Conservation (phyloP, 2,888 invertebrate genomes). For the Melinaea marsaeus region DNA sequence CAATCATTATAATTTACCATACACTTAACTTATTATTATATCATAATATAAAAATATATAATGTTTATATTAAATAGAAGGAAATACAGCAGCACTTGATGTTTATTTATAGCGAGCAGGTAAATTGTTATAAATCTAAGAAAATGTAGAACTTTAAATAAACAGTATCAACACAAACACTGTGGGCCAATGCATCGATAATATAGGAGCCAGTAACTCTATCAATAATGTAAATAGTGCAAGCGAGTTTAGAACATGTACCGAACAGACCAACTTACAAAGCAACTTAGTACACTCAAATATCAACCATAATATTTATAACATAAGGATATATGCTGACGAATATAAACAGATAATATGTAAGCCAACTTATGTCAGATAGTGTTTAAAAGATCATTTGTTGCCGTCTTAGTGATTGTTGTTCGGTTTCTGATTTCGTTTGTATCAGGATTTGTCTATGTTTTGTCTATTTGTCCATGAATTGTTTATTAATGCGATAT, state of each 20-base stretch:
- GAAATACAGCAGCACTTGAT: too few relatives aligned
- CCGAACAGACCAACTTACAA: slow-evolving; percentile 41
- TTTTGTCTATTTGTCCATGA: too few relatives aligned
- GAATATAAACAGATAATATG: slow-evolving; percentile 45
- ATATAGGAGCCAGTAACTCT: slow-evolving; percentile 67
- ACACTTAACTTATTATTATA: too few relatives aligned
- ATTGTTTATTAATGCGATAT: too few relatives aligned
- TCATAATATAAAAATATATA: too few relatives aligned
- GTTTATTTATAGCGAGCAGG: too few relatives aligned
- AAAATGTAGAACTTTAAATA: too few relatives aligned
- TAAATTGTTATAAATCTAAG: too few relatives aligned
- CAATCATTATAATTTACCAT: too few relatives aligned
- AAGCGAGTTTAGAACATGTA: slow-evolving; percentile 61
- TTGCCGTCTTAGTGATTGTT: slow-evolving; percentile 62
- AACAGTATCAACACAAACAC: too few relatives aligned
- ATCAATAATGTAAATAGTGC: slow-evolving; percentile 70
- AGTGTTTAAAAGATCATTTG: slow-evolving; percentile 66
- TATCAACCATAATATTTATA: slow-evolving; percentile 25
- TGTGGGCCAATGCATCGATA: slow-evolving; percentile 47
- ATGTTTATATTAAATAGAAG: too few relatives aligned
- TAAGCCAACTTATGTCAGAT: slow-evolving; percentile 66
- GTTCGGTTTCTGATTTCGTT: slow-evolving; percentile 56
- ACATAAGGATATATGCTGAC: slow-evolving; percentile 25
- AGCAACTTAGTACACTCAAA: slow-evolving; percentile 9
- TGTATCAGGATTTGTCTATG: too few relatives aligned